Percentiles rank a stretch among this genome's conserved stretches.
Evolutionary conservation across 2,113 vertebrate genomes (phyloP).

Genomic region (Microcebus murinus): DNA sequence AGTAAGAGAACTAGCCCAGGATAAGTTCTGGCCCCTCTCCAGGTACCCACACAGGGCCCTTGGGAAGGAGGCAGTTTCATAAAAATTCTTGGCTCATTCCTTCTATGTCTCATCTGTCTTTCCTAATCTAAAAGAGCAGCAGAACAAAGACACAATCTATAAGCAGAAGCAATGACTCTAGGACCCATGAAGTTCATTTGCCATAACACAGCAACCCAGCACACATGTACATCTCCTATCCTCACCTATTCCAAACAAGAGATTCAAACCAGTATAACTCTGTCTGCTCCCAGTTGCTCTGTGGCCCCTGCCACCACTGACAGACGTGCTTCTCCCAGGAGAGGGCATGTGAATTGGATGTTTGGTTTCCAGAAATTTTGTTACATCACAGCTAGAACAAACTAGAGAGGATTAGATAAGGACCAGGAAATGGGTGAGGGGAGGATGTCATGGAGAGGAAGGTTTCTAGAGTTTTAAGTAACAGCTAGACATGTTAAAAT

Average conservation of each 20-base stretch:
- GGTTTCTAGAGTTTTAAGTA: background rate
- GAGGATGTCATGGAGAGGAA: background rate
- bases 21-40: background rate
- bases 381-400: background rate
- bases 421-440: background rate
- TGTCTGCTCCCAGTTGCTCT: background rate
- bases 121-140: background rate
- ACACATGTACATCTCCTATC: background rate
- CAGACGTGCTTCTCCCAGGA: background rate
- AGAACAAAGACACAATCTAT: background rate
- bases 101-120: background rate
- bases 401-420: conserved; percentile 24
- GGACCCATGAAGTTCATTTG: background rate
- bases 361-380: conserved; percentile 41
- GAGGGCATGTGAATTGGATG: background rate
- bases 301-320: background rate
- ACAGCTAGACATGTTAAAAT: background rate
- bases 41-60: background rate
- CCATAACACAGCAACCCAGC: background rate
- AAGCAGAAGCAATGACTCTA: background rate
- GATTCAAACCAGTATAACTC: background rate
- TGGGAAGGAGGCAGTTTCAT: background rate
- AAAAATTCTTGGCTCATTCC: background rate
- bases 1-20: background rate
- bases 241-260: background rate